Evolutionary conservation across 2,797 vertebrate species (phyloP).

Genomic region (Lepilemur septentrionalis): DNA sequence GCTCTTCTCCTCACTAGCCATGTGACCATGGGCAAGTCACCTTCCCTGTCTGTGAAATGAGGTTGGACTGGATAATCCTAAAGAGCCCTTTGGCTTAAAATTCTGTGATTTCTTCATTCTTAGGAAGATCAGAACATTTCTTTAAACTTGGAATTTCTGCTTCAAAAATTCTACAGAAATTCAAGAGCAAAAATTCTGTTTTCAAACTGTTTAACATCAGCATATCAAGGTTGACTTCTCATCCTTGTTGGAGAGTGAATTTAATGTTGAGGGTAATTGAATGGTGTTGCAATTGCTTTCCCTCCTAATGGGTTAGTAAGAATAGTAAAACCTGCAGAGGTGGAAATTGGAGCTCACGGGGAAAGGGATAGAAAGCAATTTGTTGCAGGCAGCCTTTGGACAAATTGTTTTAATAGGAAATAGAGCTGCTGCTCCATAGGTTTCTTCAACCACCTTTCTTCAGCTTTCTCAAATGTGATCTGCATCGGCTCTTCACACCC

Average conservation of each 20-base stretch:
- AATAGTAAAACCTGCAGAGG: constrained; percentile 53
- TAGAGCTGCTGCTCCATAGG: not conserved
- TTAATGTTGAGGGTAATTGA: constrained; percentile 42
- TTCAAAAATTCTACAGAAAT: constrained; percentile 10
- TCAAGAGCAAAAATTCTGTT: constrained; percentile 16
- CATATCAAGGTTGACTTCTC: constrained; percentile 19
- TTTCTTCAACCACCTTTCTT: not conserved
- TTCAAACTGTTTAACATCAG: constrained; percentile 42
- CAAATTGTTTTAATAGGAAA: constrained; percentile 1
- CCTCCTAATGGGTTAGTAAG: not conserved
- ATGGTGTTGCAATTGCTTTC: not conserved
- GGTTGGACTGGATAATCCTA: not conserved
- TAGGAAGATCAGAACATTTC: constrained; percentile 13
- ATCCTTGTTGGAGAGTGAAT: constrained; percentile 40
- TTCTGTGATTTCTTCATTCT: not conserved
- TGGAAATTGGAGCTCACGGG: constrained; percentile 31
- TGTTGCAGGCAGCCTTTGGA: not conserved
- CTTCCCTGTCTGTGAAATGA: not conserved
- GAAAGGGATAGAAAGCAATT: constrained; percentile 39
- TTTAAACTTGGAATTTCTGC: constrained; percentile 5
- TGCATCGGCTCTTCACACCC: not conserved
- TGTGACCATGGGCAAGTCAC: not conserved
- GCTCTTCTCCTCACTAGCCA: rapidly evolving
- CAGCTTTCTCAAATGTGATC: not conserved
- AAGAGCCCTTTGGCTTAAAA: not conserved